Base-by-base conservation (phyloP, 2,888 invertebrate genomes). In the Enchytraeus crypticus region DNA sequence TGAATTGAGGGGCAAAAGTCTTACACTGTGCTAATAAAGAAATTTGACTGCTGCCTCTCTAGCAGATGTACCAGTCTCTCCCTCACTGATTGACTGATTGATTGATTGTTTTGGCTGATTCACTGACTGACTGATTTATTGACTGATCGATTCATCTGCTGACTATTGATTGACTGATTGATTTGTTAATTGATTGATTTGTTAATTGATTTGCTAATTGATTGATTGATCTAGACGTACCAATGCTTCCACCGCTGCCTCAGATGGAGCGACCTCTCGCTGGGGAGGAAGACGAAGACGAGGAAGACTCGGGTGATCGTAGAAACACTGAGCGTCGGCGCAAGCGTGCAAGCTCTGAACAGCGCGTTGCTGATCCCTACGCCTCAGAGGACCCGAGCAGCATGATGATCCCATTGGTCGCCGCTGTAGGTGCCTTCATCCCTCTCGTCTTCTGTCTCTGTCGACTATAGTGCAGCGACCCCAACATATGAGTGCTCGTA, bases 381-480 rank as follows among this genome's bases (percentile, higher is more conserved):
- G 86, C 88, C 21, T 69, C 72, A 5, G 76, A 78, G 56, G 78
- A 79, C 61, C 75, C 77, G 2, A 87, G 90, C 61, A 85, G 85
- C 45, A 85, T 92, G 67, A 85, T 95, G 81, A 83, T 95, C 73
- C 96, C 96, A 14, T 88, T 96, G 55, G 90, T 95, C 78, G 87
- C 93, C 62, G 92, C 93, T 58, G 88, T 96, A 66, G 93, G 92
- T 69, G 90, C 92, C 67, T 96, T 96, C 77, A 88, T 96, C 78
- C 95, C 95, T 60, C 82, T 95, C 69, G 83, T 96, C 59, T 93
- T 95, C 81, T 95, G 93, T 82, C 84, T 96, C 69, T 96, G 96
- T 82, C 92, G 90, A 83, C 87, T 96, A 81, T 95, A 87, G 61
- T 53, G n/a, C n/a, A n/a, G n/a, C n/a, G n/a, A n/a, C n/a, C n/a